These are phyloP conservation scores for Metacarcinus magister DNA, from an alignment of 2,888 invertebrate genomes.

Conservation along the genomic window DNA sequence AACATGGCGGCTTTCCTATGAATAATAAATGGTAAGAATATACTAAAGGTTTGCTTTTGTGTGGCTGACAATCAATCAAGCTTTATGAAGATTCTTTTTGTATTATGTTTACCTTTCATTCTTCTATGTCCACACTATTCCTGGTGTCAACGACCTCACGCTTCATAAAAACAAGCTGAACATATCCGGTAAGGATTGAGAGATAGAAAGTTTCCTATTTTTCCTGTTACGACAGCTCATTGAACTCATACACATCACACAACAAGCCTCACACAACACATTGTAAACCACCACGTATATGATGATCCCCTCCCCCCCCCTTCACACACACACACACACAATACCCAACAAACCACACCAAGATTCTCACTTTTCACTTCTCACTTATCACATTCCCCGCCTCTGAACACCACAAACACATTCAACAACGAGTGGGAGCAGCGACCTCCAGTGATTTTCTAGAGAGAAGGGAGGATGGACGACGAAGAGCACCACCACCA, in stretches of 20 bases:
- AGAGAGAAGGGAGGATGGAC: background rate
- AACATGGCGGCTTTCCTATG: background rate
- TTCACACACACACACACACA: no score
- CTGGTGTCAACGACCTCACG: no score
- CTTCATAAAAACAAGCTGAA: background rate
- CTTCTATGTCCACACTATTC: no score
- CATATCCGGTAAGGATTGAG: background rate
- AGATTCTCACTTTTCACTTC: background rate
- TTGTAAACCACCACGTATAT: no score
- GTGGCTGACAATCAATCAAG: no score
- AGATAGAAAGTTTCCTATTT: background rate
- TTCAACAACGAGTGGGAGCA: no score
- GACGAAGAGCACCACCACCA: background rate
- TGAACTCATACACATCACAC: background rate
- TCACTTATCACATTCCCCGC: background rate
- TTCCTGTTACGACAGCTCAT: background rate
- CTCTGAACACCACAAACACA: background rate
- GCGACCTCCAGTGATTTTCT: no score
- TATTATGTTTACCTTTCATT: no score
- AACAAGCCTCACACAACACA: no score
- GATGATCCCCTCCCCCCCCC: no score
- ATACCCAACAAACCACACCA: no score
- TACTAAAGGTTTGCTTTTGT: background rate
- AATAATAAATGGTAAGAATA: background rate
- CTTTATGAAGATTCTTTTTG: no score